Percentiles rank a stretch among this genome's conserved stretches.
Evolutionary conservation across 2,888 invertebrate genomes (phyloP).

Genomic region (Nomada fabriciana): DNA sequence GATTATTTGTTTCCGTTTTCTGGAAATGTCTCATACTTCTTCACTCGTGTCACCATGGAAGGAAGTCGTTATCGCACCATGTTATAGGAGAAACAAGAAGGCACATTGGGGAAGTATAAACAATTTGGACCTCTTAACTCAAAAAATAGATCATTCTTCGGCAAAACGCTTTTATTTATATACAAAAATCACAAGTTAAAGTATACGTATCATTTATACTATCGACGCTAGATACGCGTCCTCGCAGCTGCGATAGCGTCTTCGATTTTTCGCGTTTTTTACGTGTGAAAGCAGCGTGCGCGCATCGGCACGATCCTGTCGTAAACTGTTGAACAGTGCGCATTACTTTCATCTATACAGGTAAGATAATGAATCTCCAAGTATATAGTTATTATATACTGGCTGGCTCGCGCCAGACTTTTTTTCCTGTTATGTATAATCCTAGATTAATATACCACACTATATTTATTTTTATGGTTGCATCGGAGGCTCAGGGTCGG

Average conservation of each 20-base stretch:
- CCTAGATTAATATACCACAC: conserved; percentile 76
- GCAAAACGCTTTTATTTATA: conserved; percentile 78
- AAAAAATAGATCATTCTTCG: conserved; percentile 47
- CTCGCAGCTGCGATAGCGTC: conserved; percentile 61
- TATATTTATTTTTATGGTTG: conserved; percentile 75
- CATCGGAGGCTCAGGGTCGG: conserved; percentile 76
- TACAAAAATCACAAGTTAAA: conserved; percentile 79
- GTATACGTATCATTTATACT: conserved; percentile 70
- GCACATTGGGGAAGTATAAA: too few relatives aligned
- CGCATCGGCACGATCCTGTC: conserved; percentile 67
- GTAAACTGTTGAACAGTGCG: conserved; percentile 68
- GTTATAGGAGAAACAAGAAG: too few relatives aligned
- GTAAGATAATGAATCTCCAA: conserved; percentile 65
- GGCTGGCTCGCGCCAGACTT: conserved; percentile 58
- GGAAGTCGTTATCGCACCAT: too few relatives aligned
- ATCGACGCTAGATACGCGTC: conserved; percentile 67
- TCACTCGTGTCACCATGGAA: too few relatives aligned
- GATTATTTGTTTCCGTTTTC: too few relatives aligned
- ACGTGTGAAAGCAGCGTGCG: conserved; percentile 64
- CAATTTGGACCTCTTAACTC: not conserved
- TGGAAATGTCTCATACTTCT: too few relatives aligned
- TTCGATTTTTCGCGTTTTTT: conserved; percentile 59
- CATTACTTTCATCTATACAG: conserved; percentile 69
- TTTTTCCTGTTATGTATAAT: conserved; percentile 66
- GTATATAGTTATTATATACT: conserved; percentile 71